A percentile compares a stretch with the other conserved stretches of the same genome.
These are phyloP conservation scores for Oxystoma pomonae DNA, from an alignment of 2,888 invertebrate species.

Conservation along the genomic window DNA sequence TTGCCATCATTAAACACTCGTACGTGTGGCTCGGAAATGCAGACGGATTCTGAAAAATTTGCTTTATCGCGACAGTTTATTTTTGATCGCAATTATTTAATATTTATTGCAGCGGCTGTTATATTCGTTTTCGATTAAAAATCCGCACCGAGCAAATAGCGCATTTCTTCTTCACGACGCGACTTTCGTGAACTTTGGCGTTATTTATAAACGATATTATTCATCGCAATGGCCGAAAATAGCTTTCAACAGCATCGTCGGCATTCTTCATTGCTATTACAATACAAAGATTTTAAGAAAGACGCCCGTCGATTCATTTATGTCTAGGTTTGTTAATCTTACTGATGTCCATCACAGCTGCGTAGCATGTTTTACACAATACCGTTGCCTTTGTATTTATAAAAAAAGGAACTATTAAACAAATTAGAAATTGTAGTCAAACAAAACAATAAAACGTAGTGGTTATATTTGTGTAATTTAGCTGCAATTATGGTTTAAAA, in stretches of 20 bases:
- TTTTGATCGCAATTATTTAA: constrained; percentile 24
- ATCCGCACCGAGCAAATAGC: constrained; percentile 14
- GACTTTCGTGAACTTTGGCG: constrained; percentile 24
- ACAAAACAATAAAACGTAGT: too few relatives aligned
- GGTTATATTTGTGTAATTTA: too few relatives aligned
- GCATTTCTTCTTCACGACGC: background rate
- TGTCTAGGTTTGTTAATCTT: too few relatives aligned
- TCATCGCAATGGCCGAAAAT: constrained; percentile 25
- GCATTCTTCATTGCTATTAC: constrained; percentile 24
- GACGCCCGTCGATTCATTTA: too few relatives aligned
- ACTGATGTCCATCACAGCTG: too few relatives aligned
- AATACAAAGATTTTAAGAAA: constrained; percentile 14
- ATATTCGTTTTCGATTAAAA: constrained; percentile 26
- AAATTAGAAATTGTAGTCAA: too few relatives aligned
- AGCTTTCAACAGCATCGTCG: constrained; percentile 19
- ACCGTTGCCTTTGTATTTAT: too few relatives aligned
- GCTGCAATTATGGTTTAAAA: too few relatives aligned
- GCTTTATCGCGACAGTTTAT: constrained; percentile 10
- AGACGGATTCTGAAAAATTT: constrained; percentile 26
- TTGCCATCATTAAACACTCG: background rate
- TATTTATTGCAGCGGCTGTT: constrained; percentile 22
- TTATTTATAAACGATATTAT: constrained; percentile 26
- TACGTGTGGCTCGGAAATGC: constrained; percentile 21
- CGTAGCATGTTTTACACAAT: too few relatives aligned
- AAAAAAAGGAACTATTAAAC: too few relatives aligned